Conservation (phyloP, 1,140 invertebrate genomes). For the Dysdera silvatica region DNA sequence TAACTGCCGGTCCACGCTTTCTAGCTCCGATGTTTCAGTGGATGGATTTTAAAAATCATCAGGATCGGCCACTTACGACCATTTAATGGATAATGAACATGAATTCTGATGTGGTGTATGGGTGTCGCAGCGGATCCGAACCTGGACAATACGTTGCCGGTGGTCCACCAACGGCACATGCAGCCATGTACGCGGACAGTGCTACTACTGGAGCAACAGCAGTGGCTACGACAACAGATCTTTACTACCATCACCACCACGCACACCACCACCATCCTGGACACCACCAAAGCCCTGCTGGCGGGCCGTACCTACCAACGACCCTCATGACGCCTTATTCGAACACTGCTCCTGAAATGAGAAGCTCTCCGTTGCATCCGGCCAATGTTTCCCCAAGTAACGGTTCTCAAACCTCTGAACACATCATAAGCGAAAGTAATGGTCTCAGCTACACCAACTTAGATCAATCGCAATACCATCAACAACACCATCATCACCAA, state of each 20-base stretch:
- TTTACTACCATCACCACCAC: constrained; percentile 16
- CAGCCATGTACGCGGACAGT: constrained; percentile 15
- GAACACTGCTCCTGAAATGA: constrained; percentile 5
- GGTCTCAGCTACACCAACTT: constrained; percentile 83
- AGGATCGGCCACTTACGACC: no score
- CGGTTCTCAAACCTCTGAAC: constrained; percentile 27
- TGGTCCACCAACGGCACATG: not conserved
- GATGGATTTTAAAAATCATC: no score
- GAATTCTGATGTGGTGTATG: constrained; percentile 29
- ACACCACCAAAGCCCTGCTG: constrained; percentile 6
- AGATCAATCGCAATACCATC: constrained; percentile 47
- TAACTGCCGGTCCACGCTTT: no score
- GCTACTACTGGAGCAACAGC: not conserved
- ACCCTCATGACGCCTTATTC: constrained; percentile 17
- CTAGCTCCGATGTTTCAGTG: no score
- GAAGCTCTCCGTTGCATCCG: constrained; percentile 13
- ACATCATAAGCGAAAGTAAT: constrained; percentile 72
- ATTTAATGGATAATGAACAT: no score
- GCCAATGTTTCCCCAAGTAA: constrained; percentile 23
- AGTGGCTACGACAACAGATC: not conserved
- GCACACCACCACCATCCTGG: not conserved
- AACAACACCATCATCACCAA: constrained; percentile 15
- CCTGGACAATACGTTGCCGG: no score
- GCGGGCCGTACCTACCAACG: constrained; percentile 17
- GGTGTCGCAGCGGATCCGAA: constrained; percentile 23